A percentile compares a stretch with the other conserved stretches of the same genome.
Conservation (phyloP, 2,888 invertebrate species). For the Dastarcus helophoroides region DNA sequence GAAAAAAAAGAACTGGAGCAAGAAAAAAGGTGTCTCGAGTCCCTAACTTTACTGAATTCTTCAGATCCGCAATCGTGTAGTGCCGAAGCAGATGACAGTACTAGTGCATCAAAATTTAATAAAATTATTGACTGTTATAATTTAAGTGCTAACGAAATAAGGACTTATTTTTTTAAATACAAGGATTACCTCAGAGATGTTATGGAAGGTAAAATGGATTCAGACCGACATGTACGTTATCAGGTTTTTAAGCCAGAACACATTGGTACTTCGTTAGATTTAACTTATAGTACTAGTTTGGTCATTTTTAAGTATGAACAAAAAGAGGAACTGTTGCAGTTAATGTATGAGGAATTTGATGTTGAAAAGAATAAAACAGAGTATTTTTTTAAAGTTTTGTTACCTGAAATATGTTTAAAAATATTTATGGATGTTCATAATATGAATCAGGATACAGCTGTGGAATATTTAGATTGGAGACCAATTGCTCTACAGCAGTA, state of each 20-base stretch:
- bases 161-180: constrained; percentile 16
- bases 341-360: constrained; percentile 5
- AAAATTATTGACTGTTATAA: too few species aligned
- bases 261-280: constrained; percentile 13
- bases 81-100: too few species aligned
- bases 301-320: constrained; percentile 21
- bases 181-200: constrained; percentile 10
- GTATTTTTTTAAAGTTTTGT: constrained; percentile 9
- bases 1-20: too few species aligned
- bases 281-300: constrained; percentile 25
- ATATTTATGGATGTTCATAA: constrained; percentile 9
- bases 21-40: too few species aligned
- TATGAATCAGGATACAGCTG: constrained; percentile 5
- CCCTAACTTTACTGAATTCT: too few species aligned
- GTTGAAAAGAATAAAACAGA: constrained; percentile 12
- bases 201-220: constrained; percentile 2
- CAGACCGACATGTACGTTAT: constrained; percentile 6
- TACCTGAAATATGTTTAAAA: constrained; percentile 10
- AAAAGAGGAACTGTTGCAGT: constrained; percentile 6
- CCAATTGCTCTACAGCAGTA: too few species aligned
- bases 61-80: too few species aligned
- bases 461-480: constrained; percentile 8
- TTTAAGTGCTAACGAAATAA: constrained; percentile 15
- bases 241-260: constrained; percentile 3
- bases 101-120: too few species aligned